phyloP scores from a whole-genome alignment of 2,113 vertebrate genomes.

The Ophthalmolycus amberensis region DNA sequence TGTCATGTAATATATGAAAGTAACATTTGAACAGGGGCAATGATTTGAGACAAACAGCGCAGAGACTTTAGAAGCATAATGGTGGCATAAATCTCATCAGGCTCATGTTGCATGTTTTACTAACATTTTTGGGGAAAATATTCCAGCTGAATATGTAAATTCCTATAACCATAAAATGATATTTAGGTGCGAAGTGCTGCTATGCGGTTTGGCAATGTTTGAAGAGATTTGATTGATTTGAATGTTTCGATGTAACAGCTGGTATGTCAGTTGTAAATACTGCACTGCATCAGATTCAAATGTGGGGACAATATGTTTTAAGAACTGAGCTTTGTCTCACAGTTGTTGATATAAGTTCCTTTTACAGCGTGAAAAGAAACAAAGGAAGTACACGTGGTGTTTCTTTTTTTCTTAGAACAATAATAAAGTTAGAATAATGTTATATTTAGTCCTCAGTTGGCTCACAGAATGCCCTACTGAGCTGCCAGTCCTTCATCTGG shows the following conservation, averaged over 20 bases:
- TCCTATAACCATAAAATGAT: conserved; percentile 29
- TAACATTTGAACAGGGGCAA: conserved; percentile 99
- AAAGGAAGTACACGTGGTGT: not conserved
- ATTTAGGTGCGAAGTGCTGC: conserved; percentile 67
- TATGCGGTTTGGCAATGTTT: conserved; percentile 8
- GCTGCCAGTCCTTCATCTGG: conserved; percentile 59
- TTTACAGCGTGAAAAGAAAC: not conserved
- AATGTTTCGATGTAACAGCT: conserved; percentile 58
- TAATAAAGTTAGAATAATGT: not conserved
- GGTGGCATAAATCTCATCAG: conserved; percentile 98
- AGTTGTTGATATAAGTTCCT: not conserved
- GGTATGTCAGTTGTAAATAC: conserved; percentile 55
- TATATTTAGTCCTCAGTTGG: conserved; percentile 17
- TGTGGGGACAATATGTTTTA: conserved; percentile 53
- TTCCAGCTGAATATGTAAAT: not conserved
- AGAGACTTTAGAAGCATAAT: conserved; percentile 92
- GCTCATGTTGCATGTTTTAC: conserved; percentile 84
- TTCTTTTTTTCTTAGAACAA: not conserved
- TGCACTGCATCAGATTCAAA: conserved; percentile 41
- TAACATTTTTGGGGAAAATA: conserved; percentile 74
- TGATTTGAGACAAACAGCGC: conserved; percentile 99
- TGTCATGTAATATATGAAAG: conserved; percentile 99
- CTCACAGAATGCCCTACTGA: conserved; percentile 30
- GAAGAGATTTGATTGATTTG: conserved; percentile 44
- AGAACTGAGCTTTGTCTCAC: conserved; percentile 6